phyloP scores from a whole-genome alignment of 2,113 vertebrate genomes.

The Ictalurus punctatus region DNA sequence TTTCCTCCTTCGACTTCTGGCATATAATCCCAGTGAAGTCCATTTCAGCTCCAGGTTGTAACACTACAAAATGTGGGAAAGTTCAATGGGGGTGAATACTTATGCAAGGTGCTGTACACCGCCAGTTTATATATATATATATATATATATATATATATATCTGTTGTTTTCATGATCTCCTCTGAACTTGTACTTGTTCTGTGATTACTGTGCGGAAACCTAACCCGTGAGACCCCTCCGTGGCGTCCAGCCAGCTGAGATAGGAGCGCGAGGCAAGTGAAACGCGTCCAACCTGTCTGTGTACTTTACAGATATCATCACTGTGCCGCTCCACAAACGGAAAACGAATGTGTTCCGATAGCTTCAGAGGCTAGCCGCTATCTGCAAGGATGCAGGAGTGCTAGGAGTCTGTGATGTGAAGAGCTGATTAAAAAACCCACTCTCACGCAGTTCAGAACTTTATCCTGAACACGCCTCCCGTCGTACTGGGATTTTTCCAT shows the following conservation, averaged over 20 bases:
- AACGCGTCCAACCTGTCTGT: neutral
- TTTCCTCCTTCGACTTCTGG: neutral
- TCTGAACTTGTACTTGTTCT: neutral
- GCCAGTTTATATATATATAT: neutral
- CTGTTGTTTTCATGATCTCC: neutral
- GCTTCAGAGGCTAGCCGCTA: constrained; percentile 51
- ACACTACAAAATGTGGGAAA: neutral
- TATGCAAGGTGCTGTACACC: neutral
- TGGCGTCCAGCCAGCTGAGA: constrained; percentile 5
- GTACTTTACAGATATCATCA: constrained; percentile 38
- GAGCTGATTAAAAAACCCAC: constrained; percentile 48
- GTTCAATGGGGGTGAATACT: neutral
- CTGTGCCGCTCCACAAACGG: constrained; percentile 29
- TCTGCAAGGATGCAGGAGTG: constrained; percentile 65
- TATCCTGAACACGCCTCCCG: neutral
- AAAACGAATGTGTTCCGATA: constrained; percentile 25
- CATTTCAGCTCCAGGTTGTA: neutral
- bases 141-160: neutral
- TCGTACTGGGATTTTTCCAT: neutral
- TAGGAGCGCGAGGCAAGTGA: neutral
- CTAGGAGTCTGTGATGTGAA: constrained; percentile 48
- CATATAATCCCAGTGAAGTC: neutral
- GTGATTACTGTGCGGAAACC: neutral
- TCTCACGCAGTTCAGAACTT: neutral
- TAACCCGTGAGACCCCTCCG: neutral